phyloP scores from a whole-genome alignment of 2,888 invertebrate species.

The Tuberolachnus salignus region DNA sequence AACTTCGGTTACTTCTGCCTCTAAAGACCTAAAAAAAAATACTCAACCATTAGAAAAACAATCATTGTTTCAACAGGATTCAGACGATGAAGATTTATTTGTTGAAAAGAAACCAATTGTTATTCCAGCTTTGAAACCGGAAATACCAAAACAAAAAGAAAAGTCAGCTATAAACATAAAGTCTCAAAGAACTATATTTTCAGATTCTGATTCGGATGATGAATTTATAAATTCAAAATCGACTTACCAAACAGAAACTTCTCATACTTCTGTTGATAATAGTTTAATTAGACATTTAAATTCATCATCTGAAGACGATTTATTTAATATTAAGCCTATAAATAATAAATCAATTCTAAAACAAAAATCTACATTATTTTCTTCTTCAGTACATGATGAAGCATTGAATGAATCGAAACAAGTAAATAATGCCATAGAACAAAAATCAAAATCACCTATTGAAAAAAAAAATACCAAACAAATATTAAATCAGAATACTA shows the following conservation, averaged over 20 bases:
- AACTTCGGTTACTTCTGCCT: background rate
- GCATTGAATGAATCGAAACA: background rate
- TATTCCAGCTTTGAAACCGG: background rate
- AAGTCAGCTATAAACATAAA: background rate
- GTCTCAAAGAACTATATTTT: conserved; percentile 18
- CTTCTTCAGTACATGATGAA: background rate
- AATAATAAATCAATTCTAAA: conserved; percentile 11
- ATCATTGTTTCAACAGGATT: conserved; percentile 38
- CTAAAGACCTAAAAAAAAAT: conserved; percentile 6
- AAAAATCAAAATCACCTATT: background rate
- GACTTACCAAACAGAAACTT: background rate
- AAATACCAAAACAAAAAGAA: conserved; percentile 1
- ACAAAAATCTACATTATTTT: background rate
- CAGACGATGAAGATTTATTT: conserved; percentile 50
- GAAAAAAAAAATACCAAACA: background rate
- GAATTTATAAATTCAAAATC: background rate
- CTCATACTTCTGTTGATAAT: background rate
- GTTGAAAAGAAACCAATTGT: background rate
- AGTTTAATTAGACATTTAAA: conserved; percentile 15
- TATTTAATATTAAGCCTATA: conserved; percentile 32
- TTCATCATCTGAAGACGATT: conserved; percentile 51
- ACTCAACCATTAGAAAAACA: background rate
- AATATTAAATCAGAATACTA: background rate
- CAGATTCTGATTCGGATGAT: conserved; percentile 51
- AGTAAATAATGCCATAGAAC: background rate